phyloP scores from a whole-genome alignment of 2,797 vertebrate species.

The Coilia nasus region DNA sequence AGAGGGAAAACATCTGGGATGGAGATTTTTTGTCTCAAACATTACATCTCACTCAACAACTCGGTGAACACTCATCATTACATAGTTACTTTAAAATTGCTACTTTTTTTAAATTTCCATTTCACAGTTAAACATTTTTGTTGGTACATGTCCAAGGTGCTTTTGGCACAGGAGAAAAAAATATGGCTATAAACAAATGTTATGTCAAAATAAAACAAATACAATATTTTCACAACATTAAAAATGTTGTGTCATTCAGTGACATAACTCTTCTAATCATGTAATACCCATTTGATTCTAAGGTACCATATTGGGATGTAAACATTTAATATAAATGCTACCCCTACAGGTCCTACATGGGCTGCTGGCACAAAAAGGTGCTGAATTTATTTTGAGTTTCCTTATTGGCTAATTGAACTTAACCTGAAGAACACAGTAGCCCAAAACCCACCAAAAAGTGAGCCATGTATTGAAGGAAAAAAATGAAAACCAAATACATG shows the following conservation, averaged over 20 bases:
- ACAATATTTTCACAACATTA: slow-evolving; percentile 15
- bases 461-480: neutral
- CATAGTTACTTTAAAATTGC: neutral
- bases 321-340: slow-evolving; percentile 79
- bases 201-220: neutral
- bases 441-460: slow-evolving; percentile 5
- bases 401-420: slow-evolving; percentile 19
- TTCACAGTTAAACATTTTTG: slow-evolving; percentile 15
- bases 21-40: neutral
- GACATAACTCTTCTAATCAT: neutral
- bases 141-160: slow-evolving; percentile 17
- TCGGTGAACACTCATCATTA: neutral
- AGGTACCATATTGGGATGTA: slow-evolving; percentile 50
- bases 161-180: slow-evolving; percentile 1
- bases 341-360: slow-evolving; percentile 67
- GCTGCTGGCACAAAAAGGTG: slow-evolving; percentile 19
- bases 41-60: neutral
- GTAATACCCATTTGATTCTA: neutral
- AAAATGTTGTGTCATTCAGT: slow-evolving; percentile 8
- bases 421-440: slow-evolving; percentile 22
- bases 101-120: slow-evolving; percentile 1
- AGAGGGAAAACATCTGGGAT: neutral
- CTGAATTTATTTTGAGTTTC: slow-evolving; percentile 5
- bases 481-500: neutral
- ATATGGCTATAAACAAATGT: slow-evolving; percentile 1